These are phyloP conservation scores for Malurus cyaneus DNA, from an alignment of 2,113 vertebrate genomes.

Conservation along the genomic window DNA sequence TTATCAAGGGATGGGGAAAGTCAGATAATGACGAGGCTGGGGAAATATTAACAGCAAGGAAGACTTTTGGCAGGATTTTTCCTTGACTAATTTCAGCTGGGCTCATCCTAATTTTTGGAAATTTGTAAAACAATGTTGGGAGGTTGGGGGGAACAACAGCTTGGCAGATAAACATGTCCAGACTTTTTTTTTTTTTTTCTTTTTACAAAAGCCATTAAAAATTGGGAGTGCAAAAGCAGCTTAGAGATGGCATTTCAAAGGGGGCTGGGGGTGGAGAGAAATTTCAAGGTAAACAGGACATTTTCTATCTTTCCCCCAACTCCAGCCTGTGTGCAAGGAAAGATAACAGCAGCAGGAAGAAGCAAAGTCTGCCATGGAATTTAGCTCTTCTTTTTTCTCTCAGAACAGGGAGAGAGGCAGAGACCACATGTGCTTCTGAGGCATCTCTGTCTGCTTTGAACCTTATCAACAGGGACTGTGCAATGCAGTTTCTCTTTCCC, in stretches of 20 bases:
- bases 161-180: neutral
- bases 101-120: neutral
- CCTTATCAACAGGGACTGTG: constrained; percentile 71
- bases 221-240: constrained; percentile 12
- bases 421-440: constrained; percentile 59
- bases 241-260: constrained; percentile 55
- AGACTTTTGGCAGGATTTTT: neutral
- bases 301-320: constrained; percentile 43
- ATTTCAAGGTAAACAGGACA: constrained; percentile 55
- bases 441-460: constrained; percentile 67
- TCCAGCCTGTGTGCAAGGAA: constrained; percentile 44
- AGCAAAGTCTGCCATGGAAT: constrained; percentile 50
- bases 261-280: neutral
- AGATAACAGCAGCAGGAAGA: constrained; percentile 65
- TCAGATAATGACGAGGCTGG: neutral
- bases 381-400: constrained; percentile 42
- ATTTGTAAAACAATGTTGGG: neutral
- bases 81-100: neutral
- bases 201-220: constrained; percentile 47
- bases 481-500: constrained; percentile 51
- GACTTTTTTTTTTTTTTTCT: neutral
- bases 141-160: neutral
- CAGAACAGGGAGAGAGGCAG: constrained; percentile 9
- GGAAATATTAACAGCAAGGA: neutral
- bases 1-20: neutral